Evolutionary conservation across 2,888 invertebrate genomes (phyloP).

Genomic region (Orchestes rusci): DNA sequence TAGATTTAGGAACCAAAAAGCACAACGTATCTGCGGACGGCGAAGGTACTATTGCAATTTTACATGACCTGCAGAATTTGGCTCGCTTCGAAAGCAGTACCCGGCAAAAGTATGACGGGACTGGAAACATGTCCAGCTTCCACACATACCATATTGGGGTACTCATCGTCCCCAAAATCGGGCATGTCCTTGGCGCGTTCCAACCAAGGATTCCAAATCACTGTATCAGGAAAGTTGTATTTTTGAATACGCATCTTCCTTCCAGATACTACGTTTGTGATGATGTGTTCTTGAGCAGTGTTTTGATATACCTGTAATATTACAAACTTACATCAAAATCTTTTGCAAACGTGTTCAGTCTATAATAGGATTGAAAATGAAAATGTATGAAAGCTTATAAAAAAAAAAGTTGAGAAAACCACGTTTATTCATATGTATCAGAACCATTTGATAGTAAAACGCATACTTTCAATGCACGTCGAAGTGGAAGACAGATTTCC

Average conservation of each 20-base stretch:
- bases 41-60: conserved; percentile 27
- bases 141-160: conserved; percentile 93
- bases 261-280: conserved; percentile 87
- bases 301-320: conserved; percentile 94
- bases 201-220: conserved; percentile 96
- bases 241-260: conserved; percentile 89
- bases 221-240: conserved; percentile 93
- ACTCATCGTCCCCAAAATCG: conserved; percentile 96
- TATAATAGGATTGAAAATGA: too few species aligned
- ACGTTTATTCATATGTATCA: too few species aligned
- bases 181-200: conserved; percentile 87
- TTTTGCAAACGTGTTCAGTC: too few species aligned
- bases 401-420: too few species aligned
- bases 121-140: conserved; percentile 88
- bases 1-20: conserved; percentile 10
- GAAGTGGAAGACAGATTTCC: too few species aligned
- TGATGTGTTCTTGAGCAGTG: conserved; percentile 86
- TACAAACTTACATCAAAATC: too few species aligned
- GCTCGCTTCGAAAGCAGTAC: conserved; percentile 87
- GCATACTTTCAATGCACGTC: too few species aligned
- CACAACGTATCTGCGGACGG: conserved; percentile 17
- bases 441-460: too few species aligned
- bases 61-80: conserved; percentile 74
- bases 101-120: conserved; percentile 80
- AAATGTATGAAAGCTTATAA: too few species aligned